These are phyloP conservation scores for Misgurnus anguillicaudatus DNA, from an alignment of 2,113 vertebrate species.

Conservation along the genomic window DNA sequence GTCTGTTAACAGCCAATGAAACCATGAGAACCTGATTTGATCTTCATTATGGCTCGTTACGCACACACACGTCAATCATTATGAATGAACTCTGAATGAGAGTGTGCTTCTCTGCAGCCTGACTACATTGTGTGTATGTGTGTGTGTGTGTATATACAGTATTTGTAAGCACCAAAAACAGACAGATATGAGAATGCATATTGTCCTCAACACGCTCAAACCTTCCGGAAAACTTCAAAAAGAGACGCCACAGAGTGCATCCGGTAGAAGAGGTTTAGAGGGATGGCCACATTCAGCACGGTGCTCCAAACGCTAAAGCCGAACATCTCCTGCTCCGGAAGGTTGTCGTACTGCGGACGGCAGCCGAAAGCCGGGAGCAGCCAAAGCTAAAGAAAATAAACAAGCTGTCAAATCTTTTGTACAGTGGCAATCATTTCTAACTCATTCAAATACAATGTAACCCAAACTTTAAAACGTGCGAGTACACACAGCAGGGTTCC, in stretches of 20 bases:
- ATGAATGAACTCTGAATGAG: neutral
- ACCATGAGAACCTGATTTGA: conserved; percentile 4
- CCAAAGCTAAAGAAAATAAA: conserved; percentile 79
- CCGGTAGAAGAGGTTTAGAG: conserved; percentile 95
- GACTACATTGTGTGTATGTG: neutral
- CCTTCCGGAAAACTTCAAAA: conserved; percentile 90
- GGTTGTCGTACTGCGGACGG: conserved; percentile 94
- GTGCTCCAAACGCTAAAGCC: conserved; percentile 93
- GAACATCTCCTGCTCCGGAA: conserved; percentile 88
- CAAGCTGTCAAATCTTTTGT: neutral
- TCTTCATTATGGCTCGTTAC: neutral
- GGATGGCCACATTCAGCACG: conserved; percentile 94
- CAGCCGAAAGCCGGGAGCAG: conserved; percentile 94
- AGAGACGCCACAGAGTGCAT: conserved; percentile 96
- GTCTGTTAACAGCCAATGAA: conserved; percentile 3
- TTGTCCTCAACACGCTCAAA: conserved; percentile 66
- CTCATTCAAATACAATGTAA: too few species aligned
- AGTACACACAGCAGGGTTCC: too few species aligned
- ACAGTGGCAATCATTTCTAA: too few species aligned
- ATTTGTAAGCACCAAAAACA: conserved; percentile 7
- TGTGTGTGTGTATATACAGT: neutral
- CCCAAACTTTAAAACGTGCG: too few species aligned
- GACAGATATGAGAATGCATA: neutral
- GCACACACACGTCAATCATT: neutral
- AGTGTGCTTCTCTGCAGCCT: neutral